phyloP scores from a whole-genome alignment of 2,888 invertebrate genomes.

The Branchellion lobata region DNA sequence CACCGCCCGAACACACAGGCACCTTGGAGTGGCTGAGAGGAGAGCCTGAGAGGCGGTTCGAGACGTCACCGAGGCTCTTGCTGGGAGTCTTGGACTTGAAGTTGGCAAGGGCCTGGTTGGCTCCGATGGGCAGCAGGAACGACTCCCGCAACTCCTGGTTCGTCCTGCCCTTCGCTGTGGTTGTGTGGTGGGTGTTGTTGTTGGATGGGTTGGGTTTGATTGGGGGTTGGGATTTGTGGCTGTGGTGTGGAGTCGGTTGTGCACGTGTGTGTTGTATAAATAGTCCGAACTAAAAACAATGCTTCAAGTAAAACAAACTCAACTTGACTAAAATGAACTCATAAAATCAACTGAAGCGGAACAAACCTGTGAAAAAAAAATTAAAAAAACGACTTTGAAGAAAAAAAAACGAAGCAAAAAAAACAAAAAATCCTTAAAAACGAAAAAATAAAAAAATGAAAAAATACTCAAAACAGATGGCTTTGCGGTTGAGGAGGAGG shows the following conservation, averaged over 20 bases:
- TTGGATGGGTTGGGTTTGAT: neutral
- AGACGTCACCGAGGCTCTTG: constrained; percentile 40
- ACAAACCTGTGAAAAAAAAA: no score
- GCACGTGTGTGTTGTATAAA: neutral
- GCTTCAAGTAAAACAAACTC: no score
- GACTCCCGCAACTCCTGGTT: constrained; percentile 41
- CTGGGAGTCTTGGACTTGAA: constrained; percentile 45
- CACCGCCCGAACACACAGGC: no score
- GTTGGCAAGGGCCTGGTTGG: constrained; percentile 40
- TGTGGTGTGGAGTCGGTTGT: neutral
- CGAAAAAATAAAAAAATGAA: no score
- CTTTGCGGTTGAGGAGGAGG: no score
- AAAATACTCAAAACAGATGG: no score
- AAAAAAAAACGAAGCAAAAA: no score
- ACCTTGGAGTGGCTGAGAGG: constrained; percentile 18
- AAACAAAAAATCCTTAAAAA: no score
- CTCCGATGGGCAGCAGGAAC: constrained; percentile 42
- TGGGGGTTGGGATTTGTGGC: neutral
- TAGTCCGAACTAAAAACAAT: no score
- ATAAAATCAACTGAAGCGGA: no score
- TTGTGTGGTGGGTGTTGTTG: neutral
- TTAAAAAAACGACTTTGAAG: no score
- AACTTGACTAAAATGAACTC: no score
- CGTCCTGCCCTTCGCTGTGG: constrained; percentile 45
- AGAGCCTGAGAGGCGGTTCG: constrained; percentile 1